Base-by-base conservation (phyloP, 1,140 invertebrate species). In the Batillaria attramentaria region DNA sequence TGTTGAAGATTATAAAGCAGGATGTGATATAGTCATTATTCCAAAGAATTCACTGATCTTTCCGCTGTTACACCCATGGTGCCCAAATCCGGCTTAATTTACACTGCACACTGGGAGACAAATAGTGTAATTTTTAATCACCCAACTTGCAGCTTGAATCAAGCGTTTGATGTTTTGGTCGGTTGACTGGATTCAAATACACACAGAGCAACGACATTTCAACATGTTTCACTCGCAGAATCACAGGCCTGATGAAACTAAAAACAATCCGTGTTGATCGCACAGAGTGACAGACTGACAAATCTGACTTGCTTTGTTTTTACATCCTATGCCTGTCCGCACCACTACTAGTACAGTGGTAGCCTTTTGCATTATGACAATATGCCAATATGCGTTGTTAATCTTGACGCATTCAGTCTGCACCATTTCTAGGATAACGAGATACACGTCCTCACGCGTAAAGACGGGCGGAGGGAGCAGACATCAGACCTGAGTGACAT, bases 401-500 rank as follows among this genome's bases (percentile, higher is more conserved):
- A 13, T 50, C 24, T 50, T 50, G 46, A 50, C 8, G 24, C 10
- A 31, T 62, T 8, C 57, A 62, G 10, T 16, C 57, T 62, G 16
- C n/a, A 62, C 31, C 20, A 54, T 43, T 57, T 62, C 5, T 62
- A 81, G 33, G 68, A 46, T 5, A 10, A 16, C n/a, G 35, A 69
- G 16, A 42, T 77, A 43, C 28, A 65, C 42, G 31, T 28, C 28
- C 41, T 37, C 28, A 68, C 28, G 20, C 13, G 62, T 72, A 87
- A 83, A 66, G 85, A 88, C 70, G 76, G 77, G 50, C 84, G 80
- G 76, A 81, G 81, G 65, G 66, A 66, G 3, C 80, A 82, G n/a
- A 78, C 75, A 69, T 78, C 80, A 33, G 42, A 43, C 24, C 46
- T 86, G 60, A 74, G 75, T 54, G 87, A 87, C 72, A 87, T 90